phyloP scores from a whole-genome alignment of 2,888 invertebrate genomes.

The Tachina lurida region DNA sequence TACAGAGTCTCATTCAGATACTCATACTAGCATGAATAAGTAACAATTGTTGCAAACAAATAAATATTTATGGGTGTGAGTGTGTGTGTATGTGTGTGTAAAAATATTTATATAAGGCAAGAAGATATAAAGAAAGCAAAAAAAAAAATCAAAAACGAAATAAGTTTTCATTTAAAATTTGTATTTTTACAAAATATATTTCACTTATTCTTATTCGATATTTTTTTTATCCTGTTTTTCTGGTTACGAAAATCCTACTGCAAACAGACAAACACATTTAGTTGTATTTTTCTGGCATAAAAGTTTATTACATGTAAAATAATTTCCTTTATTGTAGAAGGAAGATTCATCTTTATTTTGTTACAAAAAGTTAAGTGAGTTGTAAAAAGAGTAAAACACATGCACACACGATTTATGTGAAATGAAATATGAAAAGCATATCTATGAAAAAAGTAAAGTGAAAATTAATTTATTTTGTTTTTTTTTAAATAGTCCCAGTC shows the following conservation, averaged over 20 bases:
- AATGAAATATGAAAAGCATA: not conserved
- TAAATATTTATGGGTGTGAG: conserved; percentile 29
- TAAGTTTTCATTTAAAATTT: conserved; percentile 59
- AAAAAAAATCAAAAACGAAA: conserved; percentile 27
- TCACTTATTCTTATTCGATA: conserved; percentile 44
- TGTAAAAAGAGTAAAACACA: conserved; percentile 49
- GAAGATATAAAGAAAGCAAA: conserved; percentile 21
- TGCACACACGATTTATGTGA: not conserved
- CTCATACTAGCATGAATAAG: conserved; percentile 53
- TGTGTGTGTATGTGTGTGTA: conserved; percentile 1
- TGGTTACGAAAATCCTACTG: conserved; percentile 13
- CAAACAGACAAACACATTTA: conserved; percentile 36
- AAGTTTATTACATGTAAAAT: conserved; percentile 73
- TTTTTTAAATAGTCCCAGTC: not conserved
- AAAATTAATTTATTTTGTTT: not conserved
- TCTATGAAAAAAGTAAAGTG: not conserved
- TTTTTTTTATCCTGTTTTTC: conserved; percentile 33
- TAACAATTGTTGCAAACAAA: conserved; percentile 62
- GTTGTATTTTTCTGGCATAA: conserved; percentile 62
- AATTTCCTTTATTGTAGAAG: conserved; percentile 66
- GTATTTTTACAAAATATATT: conserved; percentile 56
- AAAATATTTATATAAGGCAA: conserved; percentile 40
- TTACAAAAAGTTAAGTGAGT: conserved; percentile 66
- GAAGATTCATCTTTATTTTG: conserved; percentile 60
- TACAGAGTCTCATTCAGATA: conserved; percentile 40